Percentiles rank a stretch among this genome's conserved stretches.
These are phyloP conservation scores for Lichenostomus cassidix DNA, from an alignment of 2,113 vertebrate species.

Conservation along the genomic window DNA sequence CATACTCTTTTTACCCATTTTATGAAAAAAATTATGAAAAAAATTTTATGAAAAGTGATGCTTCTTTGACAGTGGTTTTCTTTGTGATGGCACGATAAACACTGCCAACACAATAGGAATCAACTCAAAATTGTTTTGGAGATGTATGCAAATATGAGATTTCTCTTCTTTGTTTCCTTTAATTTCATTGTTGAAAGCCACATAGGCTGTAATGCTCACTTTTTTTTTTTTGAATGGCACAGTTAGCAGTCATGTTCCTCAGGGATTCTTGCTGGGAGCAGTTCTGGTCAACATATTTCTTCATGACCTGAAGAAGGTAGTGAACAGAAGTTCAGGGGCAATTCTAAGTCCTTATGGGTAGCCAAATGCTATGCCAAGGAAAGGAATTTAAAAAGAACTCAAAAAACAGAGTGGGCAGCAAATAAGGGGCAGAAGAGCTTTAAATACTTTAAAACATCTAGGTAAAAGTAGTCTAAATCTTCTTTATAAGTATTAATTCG, in stretches of 20 bases:
- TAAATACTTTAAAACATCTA: neutral
- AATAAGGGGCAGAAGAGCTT: neutral
- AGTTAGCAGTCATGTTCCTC: neutral
- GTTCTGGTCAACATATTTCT: neutral
- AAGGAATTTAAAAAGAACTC: neutral
- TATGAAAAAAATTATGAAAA: no score
- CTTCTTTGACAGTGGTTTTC: neutral
- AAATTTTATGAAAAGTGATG: neutral
- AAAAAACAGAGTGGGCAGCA: neutral
- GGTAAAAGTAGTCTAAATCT: neutral
- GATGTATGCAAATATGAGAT: neutral
- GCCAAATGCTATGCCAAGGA: neutral
- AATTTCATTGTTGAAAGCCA: constrained; percentile 5
- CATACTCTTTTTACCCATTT: no score
- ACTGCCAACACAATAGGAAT: neutral
- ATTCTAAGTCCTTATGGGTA: neutral
- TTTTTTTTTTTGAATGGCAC: neutral
- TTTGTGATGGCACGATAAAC: neutral
- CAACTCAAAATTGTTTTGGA: neutral
- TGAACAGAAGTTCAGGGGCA: neutral
- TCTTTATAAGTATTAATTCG: neutral
- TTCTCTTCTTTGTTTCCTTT: neutral
- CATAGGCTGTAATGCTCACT: neutral
- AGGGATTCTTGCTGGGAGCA: neutral
- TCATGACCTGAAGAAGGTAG: neutral